Percentiles rank a stretch among this genome's conserved stretches.
Conservation (phyloP, 2,113 vertebrate species). For the Heliornis fulica region DNA sequence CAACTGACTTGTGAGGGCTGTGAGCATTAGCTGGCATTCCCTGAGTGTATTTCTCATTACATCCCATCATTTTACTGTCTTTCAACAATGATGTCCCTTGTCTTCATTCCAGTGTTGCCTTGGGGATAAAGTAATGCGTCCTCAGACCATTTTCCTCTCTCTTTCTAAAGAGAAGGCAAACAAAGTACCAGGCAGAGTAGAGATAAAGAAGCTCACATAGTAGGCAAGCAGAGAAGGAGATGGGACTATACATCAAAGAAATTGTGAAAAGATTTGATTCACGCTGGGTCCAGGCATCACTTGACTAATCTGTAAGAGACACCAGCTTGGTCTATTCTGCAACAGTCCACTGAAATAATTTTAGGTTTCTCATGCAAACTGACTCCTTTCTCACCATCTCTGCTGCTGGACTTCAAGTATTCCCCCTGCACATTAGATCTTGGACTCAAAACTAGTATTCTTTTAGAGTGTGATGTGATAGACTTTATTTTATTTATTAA, state of each 20-base stretch:
- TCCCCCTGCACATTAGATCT: neutral
- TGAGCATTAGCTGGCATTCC: neutral
- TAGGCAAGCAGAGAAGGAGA: neutral
- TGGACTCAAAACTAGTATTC: neutral
- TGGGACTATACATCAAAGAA: neutral
- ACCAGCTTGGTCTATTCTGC: neutral
- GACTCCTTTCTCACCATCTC: neutral
- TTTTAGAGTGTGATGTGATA: neutral
- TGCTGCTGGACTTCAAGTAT: neutral
- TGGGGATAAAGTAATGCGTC: conserved; percentile 28
- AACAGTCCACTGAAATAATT: neutral
- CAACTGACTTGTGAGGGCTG: neutral
- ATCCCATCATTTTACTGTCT: conserved; percentile 24
- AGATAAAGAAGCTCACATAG: neutral
- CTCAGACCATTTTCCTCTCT: conserved; percentile 1
- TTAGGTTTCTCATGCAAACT: neutral
- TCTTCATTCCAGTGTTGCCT: conserved; percentile 2
- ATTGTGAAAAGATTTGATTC: conserved; percentile 1
- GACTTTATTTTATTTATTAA: neutral
- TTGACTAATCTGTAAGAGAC: neutral
- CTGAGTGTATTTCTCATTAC: conserved; percentile 26
- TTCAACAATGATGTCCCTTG: conserved; percentile 10
- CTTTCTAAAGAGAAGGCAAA: conserved; percentile 1
- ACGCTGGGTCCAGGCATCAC: neutral
- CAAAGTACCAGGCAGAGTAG: neutral